These are phyloP conservation scores for Gymnorhina tibicen DNA, from an alignment of 2,113 vertebrate species.

Conservation along the genomic window DNA sequence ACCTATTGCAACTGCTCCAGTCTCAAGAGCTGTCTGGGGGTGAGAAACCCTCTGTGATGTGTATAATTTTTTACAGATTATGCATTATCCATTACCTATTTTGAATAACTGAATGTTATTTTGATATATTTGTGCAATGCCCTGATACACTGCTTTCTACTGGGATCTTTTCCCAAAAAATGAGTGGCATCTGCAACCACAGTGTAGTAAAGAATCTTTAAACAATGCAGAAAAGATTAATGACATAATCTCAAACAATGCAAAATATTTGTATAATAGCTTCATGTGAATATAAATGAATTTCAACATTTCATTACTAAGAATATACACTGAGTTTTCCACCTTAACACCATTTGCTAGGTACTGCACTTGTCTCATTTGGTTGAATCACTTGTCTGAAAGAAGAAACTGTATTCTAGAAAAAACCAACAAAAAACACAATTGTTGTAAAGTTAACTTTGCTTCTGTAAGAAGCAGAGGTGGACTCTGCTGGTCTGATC, in stretches of 20 bases:
- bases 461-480: background rate
- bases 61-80: background rate
- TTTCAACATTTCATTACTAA: background rate
- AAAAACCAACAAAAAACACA: background rate
- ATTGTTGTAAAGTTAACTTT: background rate
- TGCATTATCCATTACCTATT: background rate
- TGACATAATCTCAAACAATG: background rate
- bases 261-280: background rate
- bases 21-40: background rate
- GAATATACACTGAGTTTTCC: background rate
- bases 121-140: background rate
- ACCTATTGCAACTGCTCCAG: accelerated
- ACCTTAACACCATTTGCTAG: background rate
- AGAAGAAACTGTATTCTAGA: background rate
- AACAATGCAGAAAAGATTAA: background rate
- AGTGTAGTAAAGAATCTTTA: background rate
- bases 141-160: background rate
- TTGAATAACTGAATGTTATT: background rate
- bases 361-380: background rate
- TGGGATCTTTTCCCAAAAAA: background rate
- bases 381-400: background rate
- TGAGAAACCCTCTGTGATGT: background rate
- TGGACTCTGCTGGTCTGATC: background rate
- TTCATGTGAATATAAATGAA: background rate
- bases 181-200: accelerated